Conservation (phyloP, 2,888 invertebrate genomes). For the Margaritifera margaritifera region DNA sequence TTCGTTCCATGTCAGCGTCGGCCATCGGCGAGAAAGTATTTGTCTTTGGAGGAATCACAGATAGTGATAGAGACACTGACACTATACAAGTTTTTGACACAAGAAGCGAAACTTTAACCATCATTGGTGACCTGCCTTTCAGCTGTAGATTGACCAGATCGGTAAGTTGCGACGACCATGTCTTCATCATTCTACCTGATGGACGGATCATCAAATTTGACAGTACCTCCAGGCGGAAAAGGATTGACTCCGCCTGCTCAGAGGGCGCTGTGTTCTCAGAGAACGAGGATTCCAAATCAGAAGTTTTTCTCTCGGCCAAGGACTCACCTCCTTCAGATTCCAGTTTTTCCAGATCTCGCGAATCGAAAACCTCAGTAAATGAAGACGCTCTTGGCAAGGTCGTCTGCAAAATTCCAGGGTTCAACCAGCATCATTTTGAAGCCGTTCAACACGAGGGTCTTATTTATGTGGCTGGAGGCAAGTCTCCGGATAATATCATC, state of each 20-base stretch:
- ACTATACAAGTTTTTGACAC: conserved; percentile 59
- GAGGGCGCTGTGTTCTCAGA: conserved; percentile 40
- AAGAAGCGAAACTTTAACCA: conserved; percentile 41
- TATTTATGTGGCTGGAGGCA: conserved; percentile 53
- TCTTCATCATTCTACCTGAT: conserved; percentile 54
- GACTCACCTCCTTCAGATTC: conserved; percentile 27
- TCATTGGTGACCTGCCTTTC: conserved; percentile 55
- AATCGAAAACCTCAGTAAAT: conserved; percentile 10
- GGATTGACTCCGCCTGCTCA: conserved; percentile 23
- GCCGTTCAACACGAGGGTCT: conserved; percentile 53
- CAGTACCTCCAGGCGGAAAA: conserved; percentile 16
- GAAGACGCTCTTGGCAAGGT: conserved; percentile 36
- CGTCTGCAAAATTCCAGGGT: conserved; percentile 33
- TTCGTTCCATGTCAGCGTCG: conserved; percentile 53
- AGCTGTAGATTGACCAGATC: conserved; percentile 54
- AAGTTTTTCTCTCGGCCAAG: conserved; percentile 7
- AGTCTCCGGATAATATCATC: conserved; percentile 55
- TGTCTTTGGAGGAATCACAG: conserved; percentile 56
- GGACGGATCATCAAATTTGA: conserved; percentile 54
- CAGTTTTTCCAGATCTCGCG: conserved; percentile 15
- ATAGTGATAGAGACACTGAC: conserved; percentile 54
- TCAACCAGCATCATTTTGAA: conserved; percentile 56
- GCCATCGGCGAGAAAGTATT: conserved; percentile 56
- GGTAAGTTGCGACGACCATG: conserved; percentile 45
- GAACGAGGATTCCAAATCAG: conserved; percentile 22